Evolutionary conservation across 2,113 vertebrate species (phyloP), one percentile per base, ranked within the genome.

Genomic region (Mohoua ochrocephala): DNA sequence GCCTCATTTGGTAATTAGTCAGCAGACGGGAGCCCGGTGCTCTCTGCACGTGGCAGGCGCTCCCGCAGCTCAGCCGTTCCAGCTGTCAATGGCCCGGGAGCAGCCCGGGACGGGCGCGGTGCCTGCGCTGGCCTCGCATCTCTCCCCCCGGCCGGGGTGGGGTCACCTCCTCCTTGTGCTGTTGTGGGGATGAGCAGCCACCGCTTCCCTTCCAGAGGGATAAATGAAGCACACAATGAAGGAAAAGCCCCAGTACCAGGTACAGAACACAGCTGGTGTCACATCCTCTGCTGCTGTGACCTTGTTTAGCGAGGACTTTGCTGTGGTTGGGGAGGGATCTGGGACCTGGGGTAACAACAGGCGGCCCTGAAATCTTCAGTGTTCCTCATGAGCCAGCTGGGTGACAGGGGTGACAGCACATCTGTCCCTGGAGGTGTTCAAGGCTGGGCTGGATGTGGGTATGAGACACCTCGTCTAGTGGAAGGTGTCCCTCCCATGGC

Each of bases 81-180:
- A 7, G 22, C 37, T 14, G 42, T 4, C 13, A 13, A 3, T 5
- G 41, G 63, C 16, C 6, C 10, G 4, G 65, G 52, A 50, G 5
- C 71, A 30, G 42, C 13, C 30, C 0, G 1, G 30, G 37, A 9
- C 0, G 5, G 44, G 12, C 1, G 3, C 0, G 0, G 22, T 6
- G 20, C 31, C 45, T 19, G 23, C 21, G 3, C 44, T 23, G 24
- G 27, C 54, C 64, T 31, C 1, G 0, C 15, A 2, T 7, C 63
- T 10, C 31, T 11, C 6, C 16, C 26, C 24, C 13, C 8, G 2
- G 6, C 1, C 1, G 1, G 35, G 19, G 1, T 4, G 15, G 7
- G 42, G 28, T 5, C 2, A 0, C 12, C 39, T 54, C 39, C 35
- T 53, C 20, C 47, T 27, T 3, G 13, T 0, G 4, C 49, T 57